Evolutionary conservation across 2,113 vertebrate species (phyloP).

Genomic region (Mormyrus iriodes): DNA sequence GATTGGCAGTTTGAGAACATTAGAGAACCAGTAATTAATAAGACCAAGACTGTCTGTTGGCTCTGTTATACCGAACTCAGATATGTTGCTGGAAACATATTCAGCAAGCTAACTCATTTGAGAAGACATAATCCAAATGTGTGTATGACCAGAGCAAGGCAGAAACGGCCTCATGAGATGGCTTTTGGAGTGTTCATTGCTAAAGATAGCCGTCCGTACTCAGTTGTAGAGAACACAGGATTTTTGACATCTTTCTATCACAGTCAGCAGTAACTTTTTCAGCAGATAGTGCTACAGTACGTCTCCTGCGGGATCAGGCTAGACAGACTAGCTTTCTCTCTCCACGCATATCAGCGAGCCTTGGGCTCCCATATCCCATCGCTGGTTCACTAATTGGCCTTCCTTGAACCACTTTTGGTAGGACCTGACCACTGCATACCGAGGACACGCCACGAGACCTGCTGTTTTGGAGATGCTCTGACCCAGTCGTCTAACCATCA

Average conservation of each 20-base stretch:
- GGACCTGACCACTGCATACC: not conserved
- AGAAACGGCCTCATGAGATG: too few species aligned
- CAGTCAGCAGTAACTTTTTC: not conserved
- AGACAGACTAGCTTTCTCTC: not conserved
- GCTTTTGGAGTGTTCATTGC: too few species aligned
- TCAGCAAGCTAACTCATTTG: too few species aligned
- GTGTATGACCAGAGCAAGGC: too few species aligned
- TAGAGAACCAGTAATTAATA: too few species aligned
- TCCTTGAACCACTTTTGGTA: not conserved
- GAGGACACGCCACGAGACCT: not conserved
- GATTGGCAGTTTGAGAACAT: too few species aligned
- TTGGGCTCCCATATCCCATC: not conserved
- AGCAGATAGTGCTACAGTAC: not conserved
- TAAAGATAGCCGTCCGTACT: too few species aligned
- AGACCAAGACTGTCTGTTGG: too few species aligned
- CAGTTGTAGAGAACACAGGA: too few species aligned
- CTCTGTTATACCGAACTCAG: too few species aligned
- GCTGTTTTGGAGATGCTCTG: not conserved
- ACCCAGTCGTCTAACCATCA: not conserved
- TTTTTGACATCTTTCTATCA: not conserved
- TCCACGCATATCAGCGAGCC: not conserved
- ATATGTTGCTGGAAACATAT: too few species aligned
- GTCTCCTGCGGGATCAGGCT: not conserved
- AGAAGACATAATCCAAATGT: too few species aligned
- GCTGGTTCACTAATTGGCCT: not conserved